These are phyloP conservation scores for Labeo catla DNA, from an alignment of 2,113 vertebrate genomes.

Conservation along the genomic window DNA sequence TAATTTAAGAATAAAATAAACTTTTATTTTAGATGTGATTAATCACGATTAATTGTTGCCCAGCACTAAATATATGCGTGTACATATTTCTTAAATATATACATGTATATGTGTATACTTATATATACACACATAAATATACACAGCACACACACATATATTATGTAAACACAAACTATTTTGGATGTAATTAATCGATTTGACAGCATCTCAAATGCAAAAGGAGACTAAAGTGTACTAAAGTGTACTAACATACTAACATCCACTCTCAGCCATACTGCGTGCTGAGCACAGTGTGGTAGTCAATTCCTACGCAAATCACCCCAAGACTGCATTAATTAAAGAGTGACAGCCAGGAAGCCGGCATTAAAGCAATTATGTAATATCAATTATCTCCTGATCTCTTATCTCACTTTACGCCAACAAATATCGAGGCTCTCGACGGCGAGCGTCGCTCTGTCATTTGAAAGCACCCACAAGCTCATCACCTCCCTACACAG, in stretches of 20 bases:
- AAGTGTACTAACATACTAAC: background rate
- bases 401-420: constrained; percentile 5
- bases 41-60: too few relatives aligned
- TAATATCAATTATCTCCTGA: constrained; percentile 30
- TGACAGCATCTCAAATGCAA: background rate
- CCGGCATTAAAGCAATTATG: constrained; percentile 19
- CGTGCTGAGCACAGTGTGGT: background rate
- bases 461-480: background rate
- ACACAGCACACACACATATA: too few relatives aligned
- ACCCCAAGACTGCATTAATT: constrained; percentile 25
- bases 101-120: too few relatives aligned
- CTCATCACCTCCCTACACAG: constrained; percentile 11
- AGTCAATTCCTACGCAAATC: background rate
- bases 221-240: background rate
- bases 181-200: too few relatives aligned
- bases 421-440: background rate
- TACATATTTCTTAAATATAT: too few relatives aligned
- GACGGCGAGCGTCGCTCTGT: background rate
- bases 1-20: too few relatives aligned
- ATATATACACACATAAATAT: too few relatives aligned
- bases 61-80: too few relatives aligned
- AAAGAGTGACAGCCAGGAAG: constrained; percentile 24
- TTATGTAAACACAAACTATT: too few relatives aligned
- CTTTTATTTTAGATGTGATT: too few relatives aligned
- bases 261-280: background rate